Base-by-base conservation (phyloP, 2,888 invertebrate species). In the Phania funesta region DNA sequence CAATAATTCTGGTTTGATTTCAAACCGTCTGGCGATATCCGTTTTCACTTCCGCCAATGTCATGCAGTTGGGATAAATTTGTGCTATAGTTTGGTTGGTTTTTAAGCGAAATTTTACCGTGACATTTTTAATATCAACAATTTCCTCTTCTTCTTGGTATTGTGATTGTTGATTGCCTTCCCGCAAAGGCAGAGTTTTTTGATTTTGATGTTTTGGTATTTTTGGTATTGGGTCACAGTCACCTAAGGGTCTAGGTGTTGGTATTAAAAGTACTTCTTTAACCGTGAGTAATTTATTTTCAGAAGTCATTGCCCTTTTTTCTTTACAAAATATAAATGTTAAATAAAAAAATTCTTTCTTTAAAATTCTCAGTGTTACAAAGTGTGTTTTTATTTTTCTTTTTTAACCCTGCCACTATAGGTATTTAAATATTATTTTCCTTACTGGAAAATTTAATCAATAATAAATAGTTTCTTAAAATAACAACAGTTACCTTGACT, bases 41-140 rank as follows among this genome's bases (percentile, higher is more conserved):
- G 92, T 92, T 87, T 94, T 94, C 48, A 94, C 91, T 86, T 93
- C 93, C 67, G 91, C 92, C 58, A 94, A 89, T 78, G 92, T 93
- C 88, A 92, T 92, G 48, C 87, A 87, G 80, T 89, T 90, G 48
- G 91, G 89, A 87, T 91, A 91, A 9, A 90, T 87, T 79, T 90
- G 90, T 5, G 91, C 91, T 20, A 91, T 87, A 26, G 89, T 87
- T 73, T 90, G 87, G 13, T 86, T 83, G 4, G 88, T 88, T 7
- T 88, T 85, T 29, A 91, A 86, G 56, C 86, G 87, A 83, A 91
- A 90, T 85, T 91, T 91, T 0, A 91, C 91, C 0, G 91, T 91
- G 2, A 91, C 88, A 84, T 91, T 91, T 81, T 90, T 87, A 41
- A 82, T 85, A n/a, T 85, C 73, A 18, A 86, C 85, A 24, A 85